A percentile compares a stretch with the other conserved stretches of the same genome.
Conservation (phyloP, 2,113 vertebrate genomes). For the Rhodinocichla rosea region DNA sequence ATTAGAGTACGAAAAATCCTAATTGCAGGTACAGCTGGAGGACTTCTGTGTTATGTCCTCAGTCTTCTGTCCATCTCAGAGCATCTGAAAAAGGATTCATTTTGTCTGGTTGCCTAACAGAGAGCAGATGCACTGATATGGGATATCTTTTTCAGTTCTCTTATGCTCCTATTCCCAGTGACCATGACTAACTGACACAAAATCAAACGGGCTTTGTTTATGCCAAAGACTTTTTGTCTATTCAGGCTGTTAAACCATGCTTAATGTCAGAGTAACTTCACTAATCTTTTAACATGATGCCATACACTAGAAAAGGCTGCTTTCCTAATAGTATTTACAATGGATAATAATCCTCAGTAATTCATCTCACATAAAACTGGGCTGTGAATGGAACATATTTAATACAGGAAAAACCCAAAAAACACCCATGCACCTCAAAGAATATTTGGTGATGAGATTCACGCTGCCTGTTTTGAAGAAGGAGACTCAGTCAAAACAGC, state of each 20-base stretch:
- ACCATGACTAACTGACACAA: background rate
- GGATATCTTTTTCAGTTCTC: background rate
- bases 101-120: background rate
- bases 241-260: background rate
- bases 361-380: background rate
- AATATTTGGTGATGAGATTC: background rate
- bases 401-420: accelerated
- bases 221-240: background rate
- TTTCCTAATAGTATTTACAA: background rate
- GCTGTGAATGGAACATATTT: background rate
- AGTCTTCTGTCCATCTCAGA: background rate
- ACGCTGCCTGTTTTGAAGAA: background rate
- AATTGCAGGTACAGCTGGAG: background rate
- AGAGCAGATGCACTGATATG: background rate
- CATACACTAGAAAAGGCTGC: background rate
- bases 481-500: background rate
- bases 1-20: background rate
- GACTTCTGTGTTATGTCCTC: background rate
- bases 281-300: background rate
- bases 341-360: background rate
- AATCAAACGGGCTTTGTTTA: background rate
- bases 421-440: background rate
- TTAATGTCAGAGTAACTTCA: background rate
- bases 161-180: background rate
- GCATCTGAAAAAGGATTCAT: background rate